phyloP scores from a whole-genome alignment of 2,888 invertebrate species.

The Atethmia centrago region DNA sequence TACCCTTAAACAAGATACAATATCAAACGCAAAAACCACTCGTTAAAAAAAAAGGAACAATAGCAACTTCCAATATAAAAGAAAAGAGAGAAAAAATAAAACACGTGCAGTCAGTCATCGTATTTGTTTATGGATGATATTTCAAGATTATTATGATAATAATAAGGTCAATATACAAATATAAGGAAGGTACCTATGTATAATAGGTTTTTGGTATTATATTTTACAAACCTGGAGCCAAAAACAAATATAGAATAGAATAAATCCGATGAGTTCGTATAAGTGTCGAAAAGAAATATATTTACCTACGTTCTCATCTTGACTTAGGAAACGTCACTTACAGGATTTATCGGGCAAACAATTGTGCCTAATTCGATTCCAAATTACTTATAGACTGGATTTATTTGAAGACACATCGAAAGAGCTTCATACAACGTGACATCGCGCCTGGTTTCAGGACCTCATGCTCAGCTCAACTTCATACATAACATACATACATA shows the following conservation, averaged over 20 bases:
- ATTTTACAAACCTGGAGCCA: not conserved
- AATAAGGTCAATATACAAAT: not conserved
- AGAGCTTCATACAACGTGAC: too few species aligned
- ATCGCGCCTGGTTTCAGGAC: too few species aligned
- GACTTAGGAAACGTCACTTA: slow-evolving; percentile 50
- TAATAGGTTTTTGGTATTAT: not conserved
- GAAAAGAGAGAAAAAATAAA: not conserved
- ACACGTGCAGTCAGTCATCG: too few species aligned
- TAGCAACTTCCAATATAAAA: not conserved
- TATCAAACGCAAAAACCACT: too few species aligned
- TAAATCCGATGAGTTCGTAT: slow-evolving; percentile 8
- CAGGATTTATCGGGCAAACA: slow-evolving; percentile 55
- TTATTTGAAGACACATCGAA: slow-evolving; percentile 32
- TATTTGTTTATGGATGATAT: too few species aligned
- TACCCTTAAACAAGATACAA: not conserved
- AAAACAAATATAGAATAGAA: not conserved
- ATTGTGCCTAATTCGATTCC: slow-evolving; percentile 37
- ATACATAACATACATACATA: too few species aligned
- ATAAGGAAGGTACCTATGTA: not conserved
- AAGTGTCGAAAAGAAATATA: slow-evolving; percentile 43
- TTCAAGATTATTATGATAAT: too few species aligned
- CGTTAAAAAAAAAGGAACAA: not conserved
- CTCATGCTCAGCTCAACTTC: too few species aligned
- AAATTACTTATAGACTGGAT: slow-evolving; percentile 23
- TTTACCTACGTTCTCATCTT: slow-evolving; percentile 52